Evolutionary conservation across 2,888 invertebrate species (phyloP).

Genomic region (Dryadula phaetusa): DNA sequence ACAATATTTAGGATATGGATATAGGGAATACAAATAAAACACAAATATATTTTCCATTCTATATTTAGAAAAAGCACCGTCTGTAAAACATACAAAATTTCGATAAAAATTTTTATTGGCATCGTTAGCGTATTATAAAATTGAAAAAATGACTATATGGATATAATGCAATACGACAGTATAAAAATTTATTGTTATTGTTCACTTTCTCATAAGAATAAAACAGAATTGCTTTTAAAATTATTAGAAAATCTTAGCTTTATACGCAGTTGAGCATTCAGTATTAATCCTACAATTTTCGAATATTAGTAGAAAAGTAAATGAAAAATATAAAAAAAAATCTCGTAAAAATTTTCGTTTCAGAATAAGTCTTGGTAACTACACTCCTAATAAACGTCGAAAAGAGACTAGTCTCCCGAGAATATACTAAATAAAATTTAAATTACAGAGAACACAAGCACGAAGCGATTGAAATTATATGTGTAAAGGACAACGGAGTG

Average conservation of each 20-base stretch:
- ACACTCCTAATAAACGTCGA: slow-evolving; percentile 62
- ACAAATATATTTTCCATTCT: slow-evolving; percentile 54
- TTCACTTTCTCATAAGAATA: slow-evolving; percentile 50
- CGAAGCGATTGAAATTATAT: slow-evolving; percentile 45
- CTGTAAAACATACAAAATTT: slow-evolving; percentile 82
- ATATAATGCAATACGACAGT: slow-evolving; percentile 62
- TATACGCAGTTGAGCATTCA: slow-evolving; percentile 72
- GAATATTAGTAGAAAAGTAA: slow-evolving; percentile 32
- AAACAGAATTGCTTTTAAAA: slow-evolving; percentile 46
- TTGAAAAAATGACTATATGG: slow-evolving; percentile 64
- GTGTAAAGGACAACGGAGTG: slow-evolving; percentile 52
- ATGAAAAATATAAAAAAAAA: slow-evolving; percentile 23
- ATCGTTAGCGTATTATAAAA: slow-evolving; percentile 75
- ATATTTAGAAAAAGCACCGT: slow-evolving; percentile 84
- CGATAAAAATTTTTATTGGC: slow-evolving; percentile 76
- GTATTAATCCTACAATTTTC: slow-evolving; percentile 54
- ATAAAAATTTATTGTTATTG: slow-evolving; percentile 72
- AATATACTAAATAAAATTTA: slow-evolving; percentile 56
- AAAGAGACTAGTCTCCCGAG: slow-evolving; percentile 57
- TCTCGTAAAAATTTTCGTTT: slow-evolving; percentile 45
- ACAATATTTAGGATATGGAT: neutral
- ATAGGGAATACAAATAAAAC: slow-evolving; percentile 41
- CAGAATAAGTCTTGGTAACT: slow-evolving; percentile 65
- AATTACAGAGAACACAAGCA: slow-evolving; percentile 61
- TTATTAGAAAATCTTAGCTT: slow-evolving; percentile 47